Conservation (phyloP, 2,113 vertebrate genomes). For the Apodemus sylvaticus region DNA sequence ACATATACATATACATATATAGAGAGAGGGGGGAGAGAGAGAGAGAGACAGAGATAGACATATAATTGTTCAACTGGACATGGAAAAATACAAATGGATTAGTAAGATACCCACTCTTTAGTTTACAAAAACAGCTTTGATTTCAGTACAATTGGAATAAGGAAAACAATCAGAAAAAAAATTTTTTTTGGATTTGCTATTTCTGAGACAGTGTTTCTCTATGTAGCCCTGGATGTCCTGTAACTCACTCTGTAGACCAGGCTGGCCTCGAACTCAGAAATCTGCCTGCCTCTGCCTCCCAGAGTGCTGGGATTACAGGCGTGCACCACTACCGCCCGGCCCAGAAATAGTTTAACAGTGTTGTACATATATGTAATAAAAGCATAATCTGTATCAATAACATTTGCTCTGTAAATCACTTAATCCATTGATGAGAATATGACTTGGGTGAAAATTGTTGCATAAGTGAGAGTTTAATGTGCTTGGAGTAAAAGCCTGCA, state of each 20-base stretch:
- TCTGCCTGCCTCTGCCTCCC: no score
- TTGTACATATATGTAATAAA: neutral
- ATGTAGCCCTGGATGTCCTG: no score
- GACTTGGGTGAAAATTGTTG: conserved; percentile 15
- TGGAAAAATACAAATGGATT: neutral
- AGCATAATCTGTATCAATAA: neutral
- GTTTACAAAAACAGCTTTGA: conserved; percentile 17
- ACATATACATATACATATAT: no score
- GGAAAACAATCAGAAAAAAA: neutral
- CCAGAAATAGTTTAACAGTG: neutral
- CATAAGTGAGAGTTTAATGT: neutral
- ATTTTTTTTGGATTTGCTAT: no score
- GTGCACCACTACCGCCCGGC: no score
- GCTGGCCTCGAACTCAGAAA: no score
- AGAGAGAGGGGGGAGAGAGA: no score
- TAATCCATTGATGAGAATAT: neutral
- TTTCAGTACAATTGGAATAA: neutral
- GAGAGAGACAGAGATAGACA: neutral
- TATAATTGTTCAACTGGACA: neutral
- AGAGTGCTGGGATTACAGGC: no score
- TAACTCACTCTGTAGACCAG: no score
- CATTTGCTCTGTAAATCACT: conserved; percentile 26
- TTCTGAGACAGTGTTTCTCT: no score
- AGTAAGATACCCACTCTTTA: conserved; percentile 12
- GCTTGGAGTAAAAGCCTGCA: neutral